Percentiles rank a stretch among this genome's conserved stretches.
Evolutionary conservation across 2,888 invertebrate species (phyloP).

Genomic region (Harpagoxenus sublaevis): DNA sequence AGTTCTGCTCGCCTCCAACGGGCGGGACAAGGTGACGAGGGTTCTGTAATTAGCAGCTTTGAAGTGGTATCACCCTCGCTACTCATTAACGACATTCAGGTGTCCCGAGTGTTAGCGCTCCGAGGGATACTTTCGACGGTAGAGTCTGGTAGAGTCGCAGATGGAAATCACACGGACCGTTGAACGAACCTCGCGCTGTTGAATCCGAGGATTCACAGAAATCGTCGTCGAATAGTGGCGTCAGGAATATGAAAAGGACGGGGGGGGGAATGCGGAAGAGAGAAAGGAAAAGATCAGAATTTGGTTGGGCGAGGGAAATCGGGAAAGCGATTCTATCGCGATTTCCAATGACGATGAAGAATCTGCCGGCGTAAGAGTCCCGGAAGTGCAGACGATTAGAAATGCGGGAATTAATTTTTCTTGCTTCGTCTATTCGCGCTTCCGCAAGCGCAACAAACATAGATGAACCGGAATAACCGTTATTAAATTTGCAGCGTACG

Average conservation of each 20-base stretch:
- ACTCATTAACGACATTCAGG: conserved; percentile 74
- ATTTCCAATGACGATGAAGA: conserved; percentile 14
- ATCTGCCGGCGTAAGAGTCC: conserved; percentile 12
- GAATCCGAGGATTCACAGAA: neutral
- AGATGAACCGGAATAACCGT: neutral
- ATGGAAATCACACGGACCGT: conserved; percentile 54
- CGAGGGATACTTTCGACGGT: conserved; percentile 41
- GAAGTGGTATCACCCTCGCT: conserved; percentile 72
- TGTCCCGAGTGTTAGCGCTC: conserved; percentile 60
- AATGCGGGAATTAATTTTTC: conserved; percentile 12
- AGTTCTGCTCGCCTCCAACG: conserved; percentile 55
- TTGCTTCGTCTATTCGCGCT: neutral
- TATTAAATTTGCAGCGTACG: neutral
- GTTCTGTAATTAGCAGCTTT: conserved; percentile 77
- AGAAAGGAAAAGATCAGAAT: conserved; percentile 2
- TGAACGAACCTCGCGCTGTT: conserved; percentile 25
- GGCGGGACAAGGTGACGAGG: conserved; percentile 74
- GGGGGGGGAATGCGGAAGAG: neutral
- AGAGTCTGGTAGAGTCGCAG: conserved; percentile 39
- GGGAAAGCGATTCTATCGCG: conserved; percentile 9
- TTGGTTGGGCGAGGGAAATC: conserved; percentile 26
- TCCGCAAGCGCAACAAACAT: neutral
- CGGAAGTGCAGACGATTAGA: conserved; percentile 12
- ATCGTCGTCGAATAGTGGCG: neutral
- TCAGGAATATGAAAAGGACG: neutral